phyloP scores from a whole-genome alignment of 2,888 invertebrate genomes.

The Heliothis peltigera region DNA sequence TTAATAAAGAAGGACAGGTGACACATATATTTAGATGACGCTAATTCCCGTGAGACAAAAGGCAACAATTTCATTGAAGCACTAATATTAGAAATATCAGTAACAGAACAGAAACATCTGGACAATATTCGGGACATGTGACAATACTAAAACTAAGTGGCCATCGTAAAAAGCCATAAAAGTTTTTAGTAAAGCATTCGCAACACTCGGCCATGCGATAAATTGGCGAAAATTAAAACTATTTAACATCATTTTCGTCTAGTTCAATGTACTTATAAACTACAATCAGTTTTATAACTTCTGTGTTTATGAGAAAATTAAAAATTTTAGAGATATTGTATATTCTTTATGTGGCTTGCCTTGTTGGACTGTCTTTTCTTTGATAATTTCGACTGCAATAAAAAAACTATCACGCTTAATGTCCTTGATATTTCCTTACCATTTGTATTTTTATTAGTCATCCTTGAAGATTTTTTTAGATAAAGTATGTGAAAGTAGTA shows the following conservation, averaged over 20 bases:
- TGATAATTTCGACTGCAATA: too few relatives aligned
- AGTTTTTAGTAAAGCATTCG: constrained; percentile 39
- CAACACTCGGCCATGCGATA: constrained; percentile 16
- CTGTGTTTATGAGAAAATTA: constrained; percentile 13
- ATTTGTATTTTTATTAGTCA: too few relatives aligned
- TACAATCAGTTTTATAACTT: constrained; percentile 49
- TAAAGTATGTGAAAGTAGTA: too few relatives aligned
- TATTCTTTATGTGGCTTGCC: not conserved
- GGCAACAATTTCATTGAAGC: constrained; percentile 15
- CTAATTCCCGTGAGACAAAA: constrained; percentile 38
- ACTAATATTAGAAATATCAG: constrained; percentile 1
- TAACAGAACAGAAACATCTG: constrained; percentile 29
- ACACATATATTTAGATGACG: constrained; percentile 11
- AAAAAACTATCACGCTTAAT: too few relatives aligned
- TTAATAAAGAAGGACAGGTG: constrained; percentile 23
- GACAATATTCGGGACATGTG: constrained; percentile 32
- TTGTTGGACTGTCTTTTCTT: too few relatives aligned
- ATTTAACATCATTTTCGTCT: constrained; percentile 34
- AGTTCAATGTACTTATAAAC: constrained; percentile 47
- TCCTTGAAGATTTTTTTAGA: too few relatives aligned
- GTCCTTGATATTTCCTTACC: too few relatives aligned
- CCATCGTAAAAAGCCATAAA: constrained; percentile 32
- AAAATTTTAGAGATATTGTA: constrained; percentile 15
- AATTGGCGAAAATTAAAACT: constrained; percentile 44
- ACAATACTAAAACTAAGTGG: constrained; percentile 44